These are phyloP conservation scores for Tenthredo distinguenda DNA, from an alignment of 2,888 invertebrate species.

Conservation along the genomic window DNA sequence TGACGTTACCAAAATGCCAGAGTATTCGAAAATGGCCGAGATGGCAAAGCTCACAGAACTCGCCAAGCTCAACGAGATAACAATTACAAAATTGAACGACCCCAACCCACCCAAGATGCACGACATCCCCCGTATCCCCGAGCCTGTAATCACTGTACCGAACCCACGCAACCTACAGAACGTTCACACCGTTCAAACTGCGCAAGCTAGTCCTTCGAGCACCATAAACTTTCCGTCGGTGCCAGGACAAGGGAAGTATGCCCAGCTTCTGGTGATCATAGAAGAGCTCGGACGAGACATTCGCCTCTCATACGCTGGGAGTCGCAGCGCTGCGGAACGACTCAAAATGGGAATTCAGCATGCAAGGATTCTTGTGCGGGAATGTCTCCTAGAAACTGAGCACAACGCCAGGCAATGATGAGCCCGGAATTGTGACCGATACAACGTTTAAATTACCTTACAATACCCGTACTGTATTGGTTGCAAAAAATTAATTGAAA, in stretches of 20 bases:
- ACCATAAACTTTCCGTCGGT: conserved; percentile 75
- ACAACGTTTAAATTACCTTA: not conserved
- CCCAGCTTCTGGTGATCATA: conserved; percentile 76
- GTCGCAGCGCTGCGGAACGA: conserved; percentile 76
- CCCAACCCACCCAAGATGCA: conserved; percentile 70
- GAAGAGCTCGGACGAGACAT: conserved; percentile 79
- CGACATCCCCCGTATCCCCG: conserved; percentile 74
- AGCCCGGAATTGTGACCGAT: not conserved
- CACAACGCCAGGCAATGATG: conserved; percentile 76
- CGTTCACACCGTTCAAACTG: conserved; percentile 73
- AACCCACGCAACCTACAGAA: conserved; percentile 75
- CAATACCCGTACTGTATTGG: conserved; percentile 37
- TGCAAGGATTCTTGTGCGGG: conserved; percentile 75
- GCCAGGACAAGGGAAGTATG: conserved; percentile 77
- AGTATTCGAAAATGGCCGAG: conserved; percentile 76
- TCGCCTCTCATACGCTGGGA: conserved; percentile 76
- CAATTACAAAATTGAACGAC: conserved; percentile 75
- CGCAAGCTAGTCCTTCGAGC: conserved; percentile 75
- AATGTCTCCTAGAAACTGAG: conserved; percentile 75
- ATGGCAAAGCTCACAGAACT: conserved; percentile 76
- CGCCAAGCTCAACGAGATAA: conserved; percentile 76
- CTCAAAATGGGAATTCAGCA: conserved; percentile 77
- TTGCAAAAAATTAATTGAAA: conserved; percentile 8
- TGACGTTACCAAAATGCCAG: conserved; percentile 74
- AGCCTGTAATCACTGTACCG: conserved; percentile 77